Evolutionary conservation across 2,797 vertebrate genomes (phyloP), one percentile per base, ranked within the genome.

Genomic region (Phoeniculus purpureus): DNA sequence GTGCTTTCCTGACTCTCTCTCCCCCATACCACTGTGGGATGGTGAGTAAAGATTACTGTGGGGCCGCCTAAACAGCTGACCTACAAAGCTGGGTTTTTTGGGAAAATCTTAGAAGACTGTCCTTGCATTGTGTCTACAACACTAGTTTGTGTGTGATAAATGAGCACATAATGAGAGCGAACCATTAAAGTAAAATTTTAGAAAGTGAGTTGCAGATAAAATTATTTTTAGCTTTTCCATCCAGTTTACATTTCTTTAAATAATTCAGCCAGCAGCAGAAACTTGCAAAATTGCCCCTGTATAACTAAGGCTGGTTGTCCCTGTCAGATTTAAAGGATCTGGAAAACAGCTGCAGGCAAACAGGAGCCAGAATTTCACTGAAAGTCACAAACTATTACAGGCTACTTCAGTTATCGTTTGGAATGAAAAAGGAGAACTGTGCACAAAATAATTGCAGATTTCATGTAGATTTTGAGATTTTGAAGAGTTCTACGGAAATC

Each of bases 271-370:
- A 88, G 12, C 7, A 86, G 68, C 56, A 79, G 67, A 21, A 7
- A 66, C 27, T 84, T 74, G n/a, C 17, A 93, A 84, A 87, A 77
- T 84, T 81, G 40, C 22, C 47, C 78, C 84, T 61, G 6, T 64
- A 84, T 71, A 74, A 73, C 29, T 73, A 66, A 60, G 25, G 12
- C 47, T 94, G 54, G 54, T 82, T 87, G 68, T 84, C 47, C 37
- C 75, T 86, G 81, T 92, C 90, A 93, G 58, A 90, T 92, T 91
- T 92, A 93, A 90, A 84, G 71, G 52, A 78, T 47, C 64, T 84
- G 61, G 75, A n/a, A 90, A 82, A 73, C 58, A 82, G 88, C 81
- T 94, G 50, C 25, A 76, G 84, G 90, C 74, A 81, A 73, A 76
- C 78, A 86, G 10, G 26, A 23, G 73, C 73, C 90, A 56, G 40